Conservation (phyloP, 2,797 vertebrate species). For the Brotogeris chrysoptera region DNA sequence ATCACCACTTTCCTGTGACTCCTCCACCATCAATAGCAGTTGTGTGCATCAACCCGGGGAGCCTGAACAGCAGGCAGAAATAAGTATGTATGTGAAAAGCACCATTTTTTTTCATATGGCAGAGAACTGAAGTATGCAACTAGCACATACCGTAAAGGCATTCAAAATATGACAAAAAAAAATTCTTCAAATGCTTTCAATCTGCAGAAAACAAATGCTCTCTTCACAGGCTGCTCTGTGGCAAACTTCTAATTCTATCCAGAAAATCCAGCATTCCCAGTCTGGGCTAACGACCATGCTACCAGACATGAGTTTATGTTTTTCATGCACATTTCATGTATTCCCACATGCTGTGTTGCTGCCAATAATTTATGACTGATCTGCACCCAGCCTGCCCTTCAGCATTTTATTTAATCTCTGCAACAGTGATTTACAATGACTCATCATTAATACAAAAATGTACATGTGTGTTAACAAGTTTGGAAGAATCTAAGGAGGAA, state of each 20-base stretch:
- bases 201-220: conserved; percentile 37
- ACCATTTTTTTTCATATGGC: not conserved
- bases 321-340: conserved; percentile 82
- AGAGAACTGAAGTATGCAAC: not conserved
- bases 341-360: conserved; percentile 85
- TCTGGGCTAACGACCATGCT: conserved; percentile 69
- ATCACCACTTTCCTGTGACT: not conserved
- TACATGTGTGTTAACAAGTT: conserved; percentile 94
- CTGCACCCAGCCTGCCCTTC: conserved; percentile 88
- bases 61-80: not conserved
- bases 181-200: conserved; percentile 44
- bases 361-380: conserved; percentile 97
- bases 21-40: not conserved
- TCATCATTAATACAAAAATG: conserved; percentile 88
- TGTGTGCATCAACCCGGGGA: not conserved
- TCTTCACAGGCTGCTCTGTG: conserved; percentile 56
- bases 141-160: conserved; percentile 18
- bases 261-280: conserved; percentile 65
- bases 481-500: conserved; percentile 73
- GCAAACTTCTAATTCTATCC: conserved; percentile 61
- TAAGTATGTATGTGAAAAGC: not conserved
- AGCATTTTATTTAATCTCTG: conserved; percentile 94
- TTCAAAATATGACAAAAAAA: conserved; percentile 45
- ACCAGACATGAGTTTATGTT: conserved; percentile 75
- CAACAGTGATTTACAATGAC: conserved; percentile 81